A percentile compares a stretch with the other conserved stretches of the same genome.
Evolutionary conservation across 1,140 invertebrate species (phyloP).

Genomic region (Bicyclus anynana): DNA sequence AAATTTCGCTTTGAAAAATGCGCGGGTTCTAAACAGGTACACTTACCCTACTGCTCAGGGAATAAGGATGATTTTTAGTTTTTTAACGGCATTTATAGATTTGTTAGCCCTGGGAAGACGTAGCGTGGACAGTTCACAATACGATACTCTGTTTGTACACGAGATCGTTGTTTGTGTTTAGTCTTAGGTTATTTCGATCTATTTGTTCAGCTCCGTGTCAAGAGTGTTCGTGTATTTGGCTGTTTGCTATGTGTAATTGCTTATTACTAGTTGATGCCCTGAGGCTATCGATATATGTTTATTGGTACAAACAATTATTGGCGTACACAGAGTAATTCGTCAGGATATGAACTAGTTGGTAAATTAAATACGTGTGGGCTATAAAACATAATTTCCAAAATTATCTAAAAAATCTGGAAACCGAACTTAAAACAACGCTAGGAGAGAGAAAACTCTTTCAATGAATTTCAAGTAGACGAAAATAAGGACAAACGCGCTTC

Average conservation of each 20-base stretch:
- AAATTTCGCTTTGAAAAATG: constrained; percentile 64
- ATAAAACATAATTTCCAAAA: too few relatives aligned
- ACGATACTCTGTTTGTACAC: constrained; percentile 54
- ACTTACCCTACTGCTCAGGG: constrained; percentile 32
- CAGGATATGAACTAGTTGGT: too few relatives aligned
- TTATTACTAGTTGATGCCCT: background rate
- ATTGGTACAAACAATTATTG: background rate
- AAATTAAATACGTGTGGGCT: too few relatives aligned
- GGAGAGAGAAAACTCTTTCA: too few relatives aligned
- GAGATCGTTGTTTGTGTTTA: constrained; percentile 55
- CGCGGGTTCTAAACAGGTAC: constrained; percentile 11
- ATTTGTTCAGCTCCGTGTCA: constrained; percentile 45
- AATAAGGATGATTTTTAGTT: constrained; percentile 32
- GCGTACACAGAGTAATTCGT: too few relatives aligned
- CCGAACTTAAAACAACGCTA: too few relatives aligned
- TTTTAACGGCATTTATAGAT: constrained; percentile 26
- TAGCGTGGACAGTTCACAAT: constrained; percentile 64
- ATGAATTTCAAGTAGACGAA: too few relatives aligned
- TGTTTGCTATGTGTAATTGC: constrained; percentile 12
- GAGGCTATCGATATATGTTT: background rate
- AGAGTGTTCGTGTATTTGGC: constrained; percentile 22
- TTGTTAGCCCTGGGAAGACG: constrained; percentile 55
- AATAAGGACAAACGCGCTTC: too few relatives aligned
- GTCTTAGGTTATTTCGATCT: constrained; percentile 44
- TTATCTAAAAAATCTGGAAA: too few relatives aligned